phyloP scores from a whole-genome alignment of 2,797 vertebrate genomes.

The Benthosema pterotum region DNA sequence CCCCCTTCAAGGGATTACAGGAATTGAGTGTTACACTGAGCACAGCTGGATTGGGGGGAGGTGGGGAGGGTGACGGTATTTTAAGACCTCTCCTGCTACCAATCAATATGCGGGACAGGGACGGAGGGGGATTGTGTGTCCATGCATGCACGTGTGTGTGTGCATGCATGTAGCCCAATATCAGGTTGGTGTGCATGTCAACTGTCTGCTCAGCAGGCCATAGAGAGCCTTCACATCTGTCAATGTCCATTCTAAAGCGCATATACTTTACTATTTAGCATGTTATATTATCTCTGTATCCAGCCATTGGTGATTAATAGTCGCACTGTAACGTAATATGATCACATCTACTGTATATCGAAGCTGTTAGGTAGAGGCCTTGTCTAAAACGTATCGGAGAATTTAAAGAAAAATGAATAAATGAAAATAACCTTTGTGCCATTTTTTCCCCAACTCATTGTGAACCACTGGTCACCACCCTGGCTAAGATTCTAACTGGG shows the following conservation, averaged over 20 bases:
- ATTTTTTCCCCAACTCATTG: too few relatives aligned
- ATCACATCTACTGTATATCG: too few relatives aligned
- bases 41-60: not conserved
- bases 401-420: too few relatives aligned
- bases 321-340: not conserved
- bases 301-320: not conserved
- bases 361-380: too few relatives aligned
- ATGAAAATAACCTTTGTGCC: too few relatives aligned
- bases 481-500: too few relatives aligned
- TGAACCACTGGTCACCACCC: too few relatives aligned
- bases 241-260: not conserved
- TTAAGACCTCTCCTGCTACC: not conserved
- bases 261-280: slow-evolving; percentile 12
- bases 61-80: not conserved
- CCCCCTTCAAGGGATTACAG: slow-evolving; percentile 7
- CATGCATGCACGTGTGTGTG: not conserved
- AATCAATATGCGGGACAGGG: not conserved
- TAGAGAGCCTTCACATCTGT: not conserved
- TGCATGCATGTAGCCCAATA: not conserved
- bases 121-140: not conserved
- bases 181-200: not conserved
- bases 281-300: slow-evolving; percentile 5
- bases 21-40: not conserved
- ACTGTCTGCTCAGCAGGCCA: not conserved
- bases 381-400: too few relatives aligned